Evolutionary conservation across 2,113 vertebrate genomes (phyloP).

Genomic region (Hippolais icterina): DNA sequence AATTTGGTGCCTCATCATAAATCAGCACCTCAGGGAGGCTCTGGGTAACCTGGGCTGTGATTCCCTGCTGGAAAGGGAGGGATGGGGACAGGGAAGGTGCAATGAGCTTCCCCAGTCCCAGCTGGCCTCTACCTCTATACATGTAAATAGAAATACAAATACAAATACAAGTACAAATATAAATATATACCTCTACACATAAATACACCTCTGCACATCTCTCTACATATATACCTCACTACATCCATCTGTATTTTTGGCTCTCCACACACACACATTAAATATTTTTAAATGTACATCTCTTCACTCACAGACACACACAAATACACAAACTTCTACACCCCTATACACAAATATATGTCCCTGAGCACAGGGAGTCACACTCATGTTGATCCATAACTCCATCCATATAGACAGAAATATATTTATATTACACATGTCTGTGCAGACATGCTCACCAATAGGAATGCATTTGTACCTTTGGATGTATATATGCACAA

Average conservation of each 20-base stretch:
- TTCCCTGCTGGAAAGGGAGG: neutral
- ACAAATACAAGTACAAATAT: neutral
- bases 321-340: neutral
- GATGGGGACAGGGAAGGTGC: neutral
- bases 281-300: accelerated
- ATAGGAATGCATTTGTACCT: neutral
- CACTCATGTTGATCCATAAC: neutral
- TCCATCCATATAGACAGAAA: neutral
- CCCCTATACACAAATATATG: neutral
- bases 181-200: neutral
- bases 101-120: neutral
- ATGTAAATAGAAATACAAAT: no score
- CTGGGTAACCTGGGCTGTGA: accelerated
- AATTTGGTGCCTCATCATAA: neutral
- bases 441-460: neutral
- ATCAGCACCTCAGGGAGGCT: neutral
- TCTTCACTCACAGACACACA: neutral
- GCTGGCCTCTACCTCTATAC: neutral
- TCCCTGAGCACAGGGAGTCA: neutral
- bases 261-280: neutral
- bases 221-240: accelerated
- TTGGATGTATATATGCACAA: neutral
- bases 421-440: neutral
- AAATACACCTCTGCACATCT: neutral
- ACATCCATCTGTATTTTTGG: accelerated